Base-by-base conservation (phyloP, 2,797 vertebrate species). In the Sciurus carolinensis region DNA sequence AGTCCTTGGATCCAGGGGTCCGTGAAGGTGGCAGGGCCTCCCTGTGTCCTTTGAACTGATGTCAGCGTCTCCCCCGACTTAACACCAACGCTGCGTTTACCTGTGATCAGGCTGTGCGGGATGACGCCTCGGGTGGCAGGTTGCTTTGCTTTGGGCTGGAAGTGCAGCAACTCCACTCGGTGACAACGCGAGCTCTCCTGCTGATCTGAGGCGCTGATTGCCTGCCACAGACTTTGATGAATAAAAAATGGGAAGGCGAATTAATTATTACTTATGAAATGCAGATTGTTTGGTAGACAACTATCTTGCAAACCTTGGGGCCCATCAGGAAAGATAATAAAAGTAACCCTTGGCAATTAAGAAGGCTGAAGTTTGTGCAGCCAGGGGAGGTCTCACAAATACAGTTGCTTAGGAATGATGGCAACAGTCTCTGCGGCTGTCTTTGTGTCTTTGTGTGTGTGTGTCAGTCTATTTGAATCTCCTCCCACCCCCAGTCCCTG, bases 261-360 rank as follows among this genome's bases (percentile, higher is more conserved):
- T 96, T 96, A 96, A 97, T 97, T 95, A 97, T 97, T 95, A 88
- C 95, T 93, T 97, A 90, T 83, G 93, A 92, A 97, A 96, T 93
- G 93, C 94, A 96, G 91, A 96, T 93, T 97, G 76, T 97, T 96
- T 97, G 95, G 84, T 91, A 97, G 96, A 96, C 87, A 96, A 95
- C 94, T 92, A 93, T 67, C 96, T 96, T 96, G 90, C 87, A 95
- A n/a, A 96, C 69, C 77, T 87, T 82, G 62, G 44, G 69, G 72
- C 84, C 90, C 62, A 67, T 66, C 39, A 12, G 87, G 94, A 69
- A 95, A 76, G 91, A 79, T 66, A 64, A 79, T 66, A 87, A 89
- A 90, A 82, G 50, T 89, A 90, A 93, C 18, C 7, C 85, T 75
- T 47, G 66, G 66, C 1, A 18, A 80, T 75, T 24, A 72, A 92